A percentile compares a stretch with the other conserved stretches of the same genome.
Conservation (phyloP, 2,888 invertebrate genomes). For the Orchestes rusci region DNA sequence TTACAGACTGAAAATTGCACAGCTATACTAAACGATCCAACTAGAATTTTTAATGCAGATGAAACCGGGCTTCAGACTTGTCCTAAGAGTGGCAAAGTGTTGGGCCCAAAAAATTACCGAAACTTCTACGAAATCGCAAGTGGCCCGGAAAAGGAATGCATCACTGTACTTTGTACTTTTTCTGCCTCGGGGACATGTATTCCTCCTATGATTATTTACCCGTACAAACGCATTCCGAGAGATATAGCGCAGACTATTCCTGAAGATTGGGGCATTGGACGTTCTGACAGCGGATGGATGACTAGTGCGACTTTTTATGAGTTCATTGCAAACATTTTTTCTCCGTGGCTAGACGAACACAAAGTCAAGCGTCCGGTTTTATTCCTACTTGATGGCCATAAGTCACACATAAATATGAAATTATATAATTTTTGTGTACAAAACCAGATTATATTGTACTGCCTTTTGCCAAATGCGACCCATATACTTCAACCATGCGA, state of each 20-base stretch:
- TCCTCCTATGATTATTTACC: constrained; percentile 29
- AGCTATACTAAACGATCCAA: constrained; percentile 13
- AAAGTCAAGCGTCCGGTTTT: constrained; percentile 3
- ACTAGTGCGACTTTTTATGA: constrained; percentile 12
- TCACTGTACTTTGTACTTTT: constrained; percentile 26
- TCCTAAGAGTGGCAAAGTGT: constrained; percentile 2
- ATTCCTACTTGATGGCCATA: constrained; percentile 5
- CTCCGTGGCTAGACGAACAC: constrained; percentile 1
- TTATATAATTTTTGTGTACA: not conserved
- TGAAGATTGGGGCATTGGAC: constrained; percentile 26
- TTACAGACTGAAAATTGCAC: constrained; percentile 12
- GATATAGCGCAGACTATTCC: constrained; percentile 25
- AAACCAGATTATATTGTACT: constrained; percentile 1
- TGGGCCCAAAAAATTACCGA: constrained; percentile 8
- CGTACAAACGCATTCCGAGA: constrained; percentile 28
- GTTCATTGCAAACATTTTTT: constrained; percentile 3
- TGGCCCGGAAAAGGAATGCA: constrained; percentile 14
- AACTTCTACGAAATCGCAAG: constrained; percentile 7
- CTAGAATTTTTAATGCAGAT: constrained; percentile 18
- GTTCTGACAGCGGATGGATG: constrained; percentile 31
- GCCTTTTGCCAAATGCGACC: not conserved
- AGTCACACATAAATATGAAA: constrained; percentile 1
- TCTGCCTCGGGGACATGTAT: constrained; percentile 22
- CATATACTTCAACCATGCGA: not conserved
- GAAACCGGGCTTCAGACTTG: constrained; percentile 17